phyloP scores from a whole-genome alignment of 2,888 invertebrate species.

The Cremastinae sp. region DNA sequence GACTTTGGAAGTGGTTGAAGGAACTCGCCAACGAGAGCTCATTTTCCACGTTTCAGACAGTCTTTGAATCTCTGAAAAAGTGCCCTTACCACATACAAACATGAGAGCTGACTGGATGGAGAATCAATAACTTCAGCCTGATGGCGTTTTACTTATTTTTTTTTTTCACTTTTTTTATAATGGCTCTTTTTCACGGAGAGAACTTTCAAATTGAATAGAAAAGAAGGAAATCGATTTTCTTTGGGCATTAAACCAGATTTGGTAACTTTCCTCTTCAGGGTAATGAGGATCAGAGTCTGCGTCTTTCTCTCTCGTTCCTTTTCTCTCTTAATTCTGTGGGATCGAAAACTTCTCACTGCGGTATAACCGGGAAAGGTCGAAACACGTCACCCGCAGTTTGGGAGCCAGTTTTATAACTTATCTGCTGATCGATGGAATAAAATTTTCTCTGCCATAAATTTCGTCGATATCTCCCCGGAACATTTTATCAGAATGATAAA shows the following conservation, averaged over 20 bases:
- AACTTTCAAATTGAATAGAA: constrained; percentile 42
- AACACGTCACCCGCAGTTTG: no score
- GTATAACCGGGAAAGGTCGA: no score
- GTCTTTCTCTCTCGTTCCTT: background rate
- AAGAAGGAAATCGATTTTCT: constrained; percentile 33
- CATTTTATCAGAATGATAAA: background rate
- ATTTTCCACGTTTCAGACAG: constrained; percentile 30
- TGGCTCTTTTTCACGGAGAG: background rate
- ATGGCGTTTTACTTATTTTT: constrained; percentile 14
- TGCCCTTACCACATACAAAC: constrained; percentile 28
- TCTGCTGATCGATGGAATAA: no score
- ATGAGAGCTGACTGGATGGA: constrained; percentile 4
- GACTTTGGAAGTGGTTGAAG: constrained; percentile 13
- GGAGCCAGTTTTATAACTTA: no score
- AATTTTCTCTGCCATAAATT: no score
- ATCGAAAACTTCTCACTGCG: background rate
- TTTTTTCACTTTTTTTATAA: constrained; percentile 23
- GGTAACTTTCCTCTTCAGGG: background rate
- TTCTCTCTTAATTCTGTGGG: background rate
- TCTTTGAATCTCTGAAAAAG: constrained; percentile 27
- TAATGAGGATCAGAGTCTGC: background rate
- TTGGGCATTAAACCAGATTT: constrained; percentile 19
- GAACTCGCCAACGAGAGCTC: constrained; percentile 1
- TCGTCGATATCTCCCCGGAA: no score
- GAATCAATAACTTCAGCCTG: constrained; percentile 46